phyloP scores from a whole-genome alignment of 2,113 vertebrate species.

The Plectropomus leopardus region DNA sequence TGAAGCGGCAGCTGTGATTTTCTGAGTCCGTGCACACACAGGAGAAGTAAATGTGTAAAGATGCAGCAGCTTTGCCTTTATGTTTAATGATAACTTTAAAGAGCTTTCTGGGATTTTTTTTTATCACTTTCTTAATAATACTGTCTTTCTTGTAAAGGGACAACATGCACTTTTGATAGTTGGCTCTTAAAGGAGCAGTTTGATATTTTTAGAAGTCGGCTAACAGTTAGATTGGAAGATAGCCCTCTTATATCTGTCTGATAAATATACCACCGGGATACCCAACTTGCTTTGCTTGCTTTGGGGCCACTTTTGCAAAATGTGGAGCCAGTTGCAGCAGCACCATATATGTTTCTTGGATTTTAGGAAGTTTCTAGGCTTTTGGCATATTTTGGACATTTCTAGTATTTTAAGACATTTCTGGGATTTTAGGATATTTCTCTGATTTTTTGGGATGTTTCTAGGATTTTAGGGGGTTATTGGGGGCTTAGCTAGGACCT shows the following conservation, averaged over 20 bases:
- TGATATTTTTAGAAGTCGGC: background rate
- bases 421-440: too few species aligned
- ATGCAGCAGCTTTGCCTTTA: slow-evolving; percentile 3
- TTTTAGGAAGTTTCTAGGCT: too few species aligned
- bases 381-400: too few species aligned
- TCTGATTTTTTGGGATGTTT: too few species aligned
- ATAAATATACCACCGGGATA: background rate
- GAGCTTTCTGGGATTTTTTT: slow-evolving; percentile 27
- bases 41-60: background rate
- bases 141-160: background rate
- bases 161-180: background rate
- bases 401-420: too few species aligned
- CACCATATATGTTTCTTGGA: too few species aligned
- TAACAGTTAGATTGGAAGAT: background rate
- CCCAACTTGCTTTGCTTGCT: too few species aligned
- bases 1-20: slow-evolving; percentile 49
- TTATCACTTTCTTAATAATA: background rate
- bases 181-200: background rate
- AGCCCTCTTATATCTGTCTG: background rate
- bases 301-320: too few species aligned
- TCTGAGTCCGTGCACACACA: background rate
- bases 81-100: slow-evolving; percentile 12
- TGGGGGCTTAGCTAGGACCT: too few species aligned
- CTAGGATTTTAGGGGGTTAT: too few species aligned
- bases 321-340: too few species aligned